Evolutionary conservation across 2,888 invertebrate genomes (phyloP).

Genomic region (Phorcus lineatus): DNA sequence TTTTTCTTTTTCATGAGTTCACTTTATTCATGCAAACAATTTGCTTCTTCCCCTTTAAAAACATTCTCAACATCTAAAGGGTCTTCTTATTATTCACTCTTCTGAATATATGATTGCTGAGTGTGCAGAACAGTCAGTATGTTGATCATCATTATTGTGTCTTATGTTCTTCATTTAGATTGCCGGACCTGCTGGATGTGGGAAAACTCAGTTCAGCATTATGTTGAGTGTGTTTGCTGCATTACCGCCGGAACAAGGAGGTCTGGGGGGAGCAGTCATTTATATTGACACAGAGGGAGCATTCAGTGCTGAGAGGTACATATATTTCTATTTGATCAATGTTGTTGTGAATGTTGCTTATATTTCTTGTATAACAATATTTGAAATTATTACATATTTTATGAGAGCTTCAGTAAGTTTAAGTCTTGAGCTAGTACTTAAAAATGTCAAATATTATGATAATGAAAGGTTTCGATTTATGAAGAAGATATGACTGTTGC

Average conservation of each 20-base stretch:
- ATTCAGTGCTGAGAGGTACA: constrained; percentile 63
- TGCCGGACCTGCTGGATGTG: constrained; percentile 69
- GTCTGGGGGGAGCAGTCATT: constrained; percentile 54
- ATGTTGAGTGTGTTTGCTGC: constrained; percentile 61
- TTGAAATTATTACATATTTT: neutral
- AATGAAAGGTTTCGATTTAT: too few relatives aligned
- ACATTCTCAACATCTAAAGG: too few relatives aligned
- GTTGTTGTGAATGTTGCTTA: neutral
- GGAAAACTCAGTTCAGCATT: constrained; percentile 70
- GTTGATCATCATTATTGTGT: neutral
- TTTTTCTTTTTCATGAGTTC: too few relatives aligned
- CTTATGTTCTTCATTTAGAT: constrained; percentile 55
- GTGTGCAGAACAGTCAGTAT: too few relatives aligned
- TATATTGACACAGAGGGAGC: constrained; percentile 71
- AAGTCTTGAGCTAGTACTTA: too few relatives aligned
- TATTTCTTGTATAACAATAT: neutral
- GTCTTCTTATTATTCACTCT: too few relatives aligned
- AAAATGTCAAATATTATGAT: neutral
- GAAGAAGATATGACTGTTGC: too few relatives aligned
- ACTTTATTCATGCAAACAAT: too few relatives aligned
- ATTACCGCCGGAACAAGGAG: constrained; percentile 41
- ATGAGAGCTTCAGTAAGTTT: neutral
- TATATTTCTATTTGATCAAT: neutral
- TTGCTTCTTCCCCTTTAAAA: too few relatives aligned
- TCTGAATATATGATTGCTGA: too few relatives aligned